Evolutionary conservation across 2,797 vertebrate species (phyloP).

Genomic region (Gymnocypris eckloni): DNA sequence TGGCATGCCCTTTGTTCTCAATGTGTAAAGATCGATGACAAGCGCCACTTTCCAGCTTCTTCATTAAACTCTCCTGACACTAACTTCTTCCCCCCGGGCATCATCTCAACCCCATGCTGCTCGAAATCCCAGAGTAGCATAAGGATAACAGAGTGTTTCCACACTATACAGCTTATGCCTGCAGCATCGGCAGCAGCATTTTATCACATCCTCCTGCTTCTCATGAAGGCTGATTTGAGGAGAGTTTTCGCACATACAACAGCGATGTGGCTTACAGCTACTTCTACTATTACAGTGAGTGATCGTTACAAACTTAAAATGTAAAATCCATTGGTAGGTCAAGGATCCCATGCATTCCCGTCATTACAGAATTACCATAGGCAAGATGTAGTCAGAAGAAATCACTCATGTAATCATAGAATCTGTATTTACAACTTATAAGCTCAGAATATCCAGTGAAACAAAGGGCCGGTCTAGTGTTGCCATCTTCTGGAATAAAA

Average conservation of each 20-base stretch:
- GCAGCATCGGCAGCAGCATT: neutral
- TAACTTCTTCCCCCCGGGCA: constrained; percentile 2
- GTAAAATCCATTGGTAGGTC: neutral
- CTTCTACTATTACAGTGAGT: constrained; percentile 1
- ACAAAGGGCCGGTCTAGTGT: neutral
- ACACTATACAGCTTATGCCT: constrained; percentile 14
- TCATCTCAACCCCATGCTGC: constrained; percentile 29
- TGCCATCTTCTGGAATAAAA: neutral
- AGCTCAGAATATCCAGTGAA: neutral
- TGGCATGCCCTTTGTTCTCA: neutral
- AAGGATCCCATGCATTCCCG: neutral
- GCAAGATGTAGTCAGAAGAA: neutral
- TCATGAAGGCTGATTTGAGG: neutral
- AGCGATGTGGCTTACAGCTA: neutral
- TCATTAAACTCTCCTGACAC: constrained; percentile 26
- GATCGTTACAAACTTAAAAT: neutral
- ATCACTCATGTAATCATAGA: neutral
- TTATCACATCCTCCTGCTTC: constrained; percentile 36
- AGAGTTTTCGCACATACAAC: constrained; percentile 7
- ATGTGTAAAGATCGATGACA: constrained; percentile 16
- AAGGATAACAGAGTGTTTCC: constrained; percentile 25
- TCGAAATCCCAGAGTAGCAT: constrained; percentile 1
- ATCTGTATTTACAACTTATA: neutral
- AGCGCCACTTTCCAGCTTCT: constrained; percentile 28
- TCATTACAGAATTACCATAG: neutral